A percentile compares a stretch with the other conserved stretches of the same genome.
These are phyloP conservation scores for Picus viridis DNA, from an alignment of 2,797 vertebrate species.

Conservation along the genomic window DNA sequence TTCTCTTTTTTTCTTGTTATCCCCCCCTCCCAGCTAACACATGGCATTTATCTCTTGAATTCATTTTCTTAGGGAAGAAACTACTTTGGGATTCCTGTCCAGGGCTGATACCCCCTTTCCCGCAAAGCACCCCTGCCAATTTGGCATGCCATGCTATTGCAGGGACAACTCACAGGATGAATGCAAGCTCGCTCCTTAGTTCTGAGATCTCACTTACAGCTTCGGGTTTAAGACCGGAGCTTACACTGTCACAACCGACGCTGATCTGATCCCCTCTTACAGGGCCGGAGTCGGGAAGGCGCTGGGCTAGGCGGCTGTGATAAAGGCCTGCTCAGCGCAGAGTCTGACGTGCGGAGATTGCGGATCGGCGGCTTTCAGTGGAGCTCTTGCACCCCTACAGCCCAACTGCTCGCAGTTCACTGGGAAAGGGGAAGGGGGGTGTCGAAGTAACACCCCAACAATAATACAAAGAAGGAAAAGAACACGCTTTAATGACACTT, in stretches of 20 bases:
- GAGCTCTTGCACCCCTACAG: constrained; percentile 81
- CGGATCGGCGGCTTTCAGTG: constrained; percentile 22
- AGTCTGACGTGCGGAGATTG: not conserved
- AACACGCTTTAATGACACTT: not conserved
- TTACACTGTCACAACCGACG: constrained; percentile 3
- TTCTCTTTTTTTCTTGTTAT: too few species aligned
- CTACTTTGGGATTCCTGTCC: not conserved
- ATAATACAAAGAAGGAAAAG: too few species aligned
- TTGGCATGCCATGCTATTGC: not conserved
- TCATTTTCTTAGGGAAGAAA: not conserved
- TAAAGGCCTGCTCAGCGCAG: not conserved
- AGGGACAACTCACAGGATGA: not conserved
- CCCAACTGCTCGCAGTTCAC: not conserved
- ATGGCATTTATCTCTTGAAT: not conserved
- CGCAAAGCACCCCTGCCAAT: not conserved
- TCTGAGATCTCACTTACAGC: constrained; percentile 44
- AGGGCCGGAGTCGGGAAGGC: not conserved
- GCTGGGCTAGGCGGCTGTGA: not conserved
- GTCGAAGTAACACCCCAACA: fast-evolving
- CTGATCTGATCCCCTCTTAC: not conserved
- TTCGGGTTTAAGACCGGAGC: constrained; percentile 25
- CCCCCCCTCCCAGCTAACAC: too few species aligned
- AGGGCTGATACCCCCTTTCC: not conserved
- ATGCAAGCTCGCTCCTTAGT: not conserved
- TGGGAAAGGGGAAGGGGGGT: fast-evolving